These are phyloP conservation scores for Castor canadensis DNA, from an alignment of 2,113 vertebrate genomes.

Conservation along the genomic window DNA sequence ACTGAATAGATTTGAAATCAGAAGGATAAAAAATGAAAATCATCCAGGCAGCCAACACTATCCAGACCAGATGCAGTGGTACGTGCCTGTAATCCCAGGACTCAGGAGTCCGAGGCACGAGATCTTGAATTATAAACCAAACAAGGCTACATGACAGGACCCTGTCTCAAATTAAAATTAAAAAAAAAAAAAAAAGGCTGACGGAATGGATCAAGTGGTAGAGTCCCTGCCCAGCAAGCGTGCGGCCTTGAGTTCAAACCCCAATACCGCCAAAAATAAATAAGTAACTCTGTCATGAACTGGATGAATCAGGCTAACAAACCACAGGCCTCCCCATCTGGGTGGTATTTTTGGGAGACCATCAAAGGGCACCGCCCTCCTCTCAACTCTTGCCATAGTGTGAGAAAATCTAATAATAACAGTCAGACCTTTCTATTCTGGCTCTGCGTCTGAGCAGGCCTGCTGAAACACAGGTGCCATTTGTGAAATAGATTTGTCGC, in stretches of 20 bases:
- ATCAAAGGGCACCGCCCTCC: conserved; percentile 6
- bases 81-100: neutral
- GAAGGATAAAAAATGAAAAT: neutral
- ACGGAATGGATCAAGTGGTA: too few species aligned
- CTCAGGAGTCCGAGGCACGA: neutral
- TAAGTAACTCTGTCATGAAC: neutral
- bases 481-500: neutral
- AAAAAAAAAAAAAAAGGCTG: neutral
- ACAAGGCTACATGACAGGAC: neutral
- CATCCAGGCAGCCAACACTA: neutral
- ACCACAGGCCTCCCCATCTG: neutral
- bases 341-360: conserved; percentile 31
- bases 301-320: neutral
- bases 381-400: neutral
- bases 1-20: neutral
- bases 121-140: neutral
- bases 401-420: conserved; percentile 43
- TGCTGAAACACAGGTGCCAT: neutral
- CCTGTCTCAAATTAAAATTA: neutral
- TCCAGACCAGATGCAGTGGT: neutral
- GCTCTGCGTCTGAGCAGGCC: neutral
- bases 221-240: too few species aligned
- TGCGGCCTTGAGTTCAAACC: too few species aligned
- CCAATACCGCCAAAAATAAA: too few species aligned
- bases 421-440: neutral